Conservation (phyloP, 2,888 invertebrate species). For the Ornithoptera alexandrae region DNA sequence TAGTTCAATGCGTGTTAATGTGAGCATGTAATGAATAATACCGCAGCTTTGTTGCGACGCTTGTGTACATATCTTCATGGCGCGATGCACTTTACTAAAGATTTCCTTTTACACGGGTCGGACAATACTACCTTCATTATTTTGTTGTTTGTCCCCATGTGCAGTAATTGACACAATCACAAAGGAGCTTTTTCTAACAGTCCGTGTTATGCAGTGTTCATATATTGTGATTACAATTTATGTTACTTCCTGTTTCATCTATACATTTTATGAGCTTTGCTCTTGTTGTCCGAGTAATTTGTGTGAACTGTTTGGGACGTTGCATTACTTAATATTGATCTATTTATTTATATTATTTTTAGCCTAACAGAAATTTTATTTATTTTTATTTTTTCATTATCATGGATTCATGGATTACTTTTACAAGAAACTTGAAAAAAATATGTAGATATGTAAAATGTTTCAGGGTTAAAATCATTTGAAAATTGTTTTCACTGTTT, state of each 20-base stretch:
- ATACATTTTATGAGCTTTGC: no score
- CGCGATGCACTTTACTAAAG: conserved; percentile 11
- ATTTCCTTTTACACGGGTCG: conserved; percentile 9
- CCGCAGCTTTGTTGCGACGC: conserved; percentile 3
- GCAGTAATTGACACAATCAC: neutral
- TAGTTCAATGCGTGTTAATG: conserved; percentile 12
- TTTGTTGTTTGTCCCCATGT: conserved; percentile 11
- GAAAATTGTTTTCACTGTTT: no score
- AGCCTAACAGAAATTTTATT: no score
- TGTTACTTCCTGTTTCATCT: neutral
- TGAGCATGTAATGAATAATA: conserved; percentile 14
- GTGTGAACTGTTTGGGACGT: no score
- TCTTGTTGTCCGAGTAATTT: neutral
- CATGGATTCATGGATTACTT: no score
- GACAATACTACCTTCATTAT: conserved; percentile 13
- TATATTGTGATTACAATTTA: neutral
- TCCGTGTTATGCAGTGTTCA: neutral
- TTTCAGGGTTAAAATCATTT: no score
- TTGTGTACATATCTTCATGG: conserved; percentile 24
- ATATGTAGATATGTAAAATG: no score
- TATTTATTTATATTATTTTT: no score
- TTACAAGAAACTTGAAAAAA: no score
- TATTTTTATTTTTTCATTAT: no score
- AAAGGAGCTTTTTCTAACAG: conserved; percentile 11
- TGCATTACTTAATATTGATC: no score